Evolutionary conservation across 2,113 vertebrate species (phyloP).

Genomic region (Mus musculus): DNA sequence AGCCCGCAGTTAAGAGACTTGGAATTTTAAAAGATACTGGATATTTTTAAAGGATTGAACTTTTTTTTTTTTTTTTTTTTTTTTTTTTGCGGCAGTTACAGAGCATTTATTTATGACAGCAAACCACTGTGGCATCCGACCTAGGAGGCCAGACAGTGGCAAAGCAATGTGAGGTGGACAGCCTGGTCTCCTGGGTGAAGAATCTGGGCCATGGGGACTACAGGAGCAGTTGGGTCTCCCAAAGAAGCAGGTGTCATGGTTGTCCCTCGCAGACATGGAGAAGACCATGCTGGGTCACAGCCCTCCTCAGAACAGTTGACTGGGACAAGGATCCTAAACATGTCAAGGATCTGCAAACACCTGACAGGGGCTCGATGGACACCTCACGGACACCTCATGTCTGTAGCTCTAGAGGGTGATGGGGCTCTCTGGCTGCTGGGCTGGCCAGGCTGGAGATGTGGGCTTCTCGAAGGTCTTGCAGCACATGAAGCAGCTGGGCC

Average conservation of each 20-base stretch:
- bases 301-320: not conserved
- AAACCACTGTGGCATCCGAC: not conserved
- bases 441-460: conserved; percentile 72
- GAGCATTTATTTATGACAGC: no score
- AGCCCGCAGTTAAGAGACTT: no score
- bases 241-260: not conserved
- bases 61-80: no score
- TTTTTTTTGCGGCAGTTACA: no score
- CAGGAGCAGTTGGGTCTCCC: not conserved
- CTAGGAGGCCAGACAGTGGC: not conserved
- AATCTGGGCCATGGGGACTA: accelerated
- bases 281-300: not conserved
- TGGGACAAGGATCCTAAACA: not conserved
- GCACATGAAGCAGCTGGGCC: conserved; percentile 84
- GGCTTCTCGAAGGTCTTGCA: conserved; percentile 86
- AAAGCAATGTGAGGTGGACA: accelerated
- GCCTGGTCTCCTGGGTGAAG: not conserved
- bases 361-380: accelerated
- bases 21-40: no score
- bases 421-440: no score
- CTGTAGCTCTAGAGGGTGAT: conserved; percentile 84
- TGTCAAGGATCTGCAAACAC: accelerated
- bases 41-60: no score
- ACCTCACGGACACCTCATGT: conserved; percentile 72
- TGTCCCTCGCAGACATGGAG: not conserved